phyloP scores from a whole-genome alignment of 2,888 invertebrate species.

The Thumatha senex region DNA sequence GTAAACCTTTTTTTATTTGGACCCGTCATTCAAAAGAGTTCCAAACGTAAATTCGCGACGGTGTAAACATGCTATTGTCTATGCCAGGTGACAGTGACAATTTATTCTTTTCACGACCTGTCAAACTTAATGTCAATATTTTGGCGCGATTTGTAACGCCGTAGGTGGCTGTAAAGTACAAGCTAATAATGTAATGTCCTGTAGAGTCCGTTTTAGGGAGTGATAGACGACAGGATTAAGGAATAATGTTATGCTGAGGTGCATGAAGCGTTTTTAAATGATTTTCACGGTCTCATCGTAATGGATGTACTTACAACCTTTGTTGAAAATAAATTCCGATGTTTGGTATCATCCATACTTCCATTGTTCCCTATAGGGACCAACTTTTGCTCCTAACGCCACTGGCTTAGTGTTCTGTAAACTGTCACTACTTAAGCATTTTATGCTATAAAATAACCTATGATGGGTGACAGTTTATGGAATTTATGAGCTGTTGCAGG shows the following conservation, averaged over 20 bases:
- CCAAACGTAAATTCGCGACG: constrained; percentile 55
- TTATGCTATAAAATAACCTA: too few relatives aligned
- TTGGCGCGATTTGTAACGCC: constrained; percentile 77
- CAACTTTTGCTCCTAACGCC: too few relatives aligned
- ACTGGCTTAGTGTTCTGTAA: too few relatives aligned
- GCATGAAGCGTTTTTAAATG: constrained; percentile 8
- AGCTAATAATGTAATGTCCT: constrained; percentile 16
- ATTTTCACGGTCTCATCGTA: constrained; percentile 23
- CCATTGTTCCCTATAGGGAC: too few relatives aligned
- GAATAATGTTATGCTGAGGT: constrained; percentile 15
- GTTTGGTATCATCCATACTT: background rate
- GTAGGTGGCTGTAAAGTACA: constrained; percentile 49
- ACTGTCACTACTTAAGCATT: too few relatives aligned
- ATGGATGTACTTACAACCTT: constrained; percentile 13
- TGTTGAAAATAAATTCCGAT: constrained; percentile 1
- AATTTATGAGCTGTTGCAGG: too few relatives aligned
- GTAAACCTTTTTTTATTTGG: constrained; percentile 2
- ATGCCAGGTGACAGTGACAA: constrained; percentile 60
- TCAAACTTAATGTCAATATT: constrained; percentile 72
- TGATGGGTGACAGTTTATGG: too few relatives aligned
- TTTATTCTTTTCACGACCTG: constrained; percentile 47
- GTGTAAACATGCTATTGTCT: constrained; percentile 48
- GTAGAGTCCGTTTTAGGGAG: constrained; percentile 4
- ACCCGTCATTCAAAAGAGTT: constrained; percentile 11
- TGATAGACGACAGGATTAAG: constrained; percentile 20